phyloP scores from a whole-genome alignment of 2,113 vertebrate genomes.

The Trichomycterus rosablanca region DNA sequence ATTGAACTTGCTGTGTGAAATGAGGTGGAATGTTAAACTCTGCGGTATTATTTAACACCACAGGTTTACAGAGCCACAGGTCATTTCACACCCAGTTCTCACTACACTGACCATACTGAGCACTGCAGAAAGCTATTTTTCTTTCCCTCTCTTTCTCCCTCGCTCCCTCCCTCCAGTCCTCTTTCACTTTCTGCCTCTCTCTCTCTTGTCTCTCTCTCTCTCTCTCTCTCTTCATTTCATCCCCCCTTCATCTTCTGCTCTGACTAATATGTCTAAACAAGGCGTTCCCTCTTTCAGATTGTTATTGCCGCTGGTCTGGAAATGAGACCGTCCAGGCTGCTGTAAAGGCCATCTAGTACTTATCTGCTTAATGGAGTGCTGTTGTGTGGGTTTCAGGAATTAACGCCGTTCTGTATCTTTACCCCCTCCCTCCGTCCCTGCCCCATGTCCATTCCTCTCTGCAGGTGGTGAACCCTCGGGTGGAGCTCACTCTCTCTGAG shows the following conservation, averaged over 20 bases:
- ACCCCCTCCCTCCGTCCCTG: background rate
- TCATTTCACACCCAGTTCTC: conserved; percentile 31
- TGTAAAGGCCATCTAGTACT: conserved; percentile 16
- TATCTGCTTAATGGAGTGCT: background rate
- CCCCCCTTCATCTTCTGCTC: background rate
- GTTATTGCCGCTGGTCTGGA: conserved; percentile 7
- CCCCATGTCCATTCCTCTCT: conserved; percentile 14
- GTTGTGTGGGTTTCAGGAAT: conserved; percentile 11
- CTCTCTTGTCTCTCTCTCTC: background rate
- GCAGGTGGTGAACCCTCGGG: conserved; percentile 76
- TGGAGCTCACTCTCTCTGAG: conserved; percentile 81
- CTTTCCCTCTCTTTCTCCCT: background rate
- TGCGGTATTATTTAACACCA: background rate
- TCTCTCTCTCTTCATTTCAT: background rate
- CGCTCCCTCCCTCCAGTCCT: background rate
- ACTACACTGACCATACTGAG: conserved; percentile 16
- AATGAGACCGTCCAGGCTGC: background rate
- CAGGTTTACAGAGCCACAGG: conserved; percentile 30
- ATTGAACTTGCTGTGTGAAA: background rate
- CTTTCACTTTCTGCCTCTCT: background rate
- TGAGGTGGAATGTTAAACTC: background rate
- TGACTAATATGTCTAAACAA: background rate
- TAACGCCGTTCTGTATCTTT: background rate
- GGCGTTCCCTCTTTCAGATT: background rate
- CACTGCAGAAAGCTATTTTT: background rate